Evolutionary conservation across 92 coral and sea anemone genomes (phyloP), one percentile per base, ranked within the genome.

Genomic region (Phenganax subtilis): DNA sequence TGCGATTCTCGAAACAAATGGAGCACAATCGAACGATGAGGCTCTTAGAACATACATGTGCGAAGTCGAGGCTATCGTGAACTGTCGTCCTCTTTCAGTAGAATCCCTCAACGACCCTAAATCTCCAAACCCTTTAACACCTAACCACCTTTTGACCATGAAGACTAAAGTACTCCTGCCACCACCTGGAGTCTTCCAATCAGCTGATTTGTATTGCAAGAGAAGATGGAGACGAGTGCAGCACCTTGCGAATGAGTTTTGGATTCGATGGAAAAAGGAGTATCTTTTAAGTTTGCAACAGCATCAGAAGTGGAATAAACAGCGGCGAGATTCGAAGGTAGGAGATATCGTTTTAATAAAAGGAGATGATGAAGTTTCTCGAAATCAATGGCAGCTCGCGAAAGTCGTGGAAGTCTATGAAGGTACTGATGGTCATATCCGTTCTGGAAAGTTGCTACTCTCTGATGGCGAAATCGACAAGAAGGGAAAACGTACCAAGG

Each of bases 341-440:
- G 83, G 54, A 10, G 83, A 85, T 12, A 15, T 85, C 9, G 84
- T 66, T 81, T 75, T 16, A 87, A 20, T 20, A 20, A 20, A 20
- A 20, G 25, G 25, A 20, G 25, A 20, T 20, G 25, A 76, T 9
- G 72, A 83, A 11, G 27, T 9, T 7, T 75, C 87, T 11, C 87
- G 72, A 8, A 84, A 84, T 68, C 59, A 83, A 55, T 87, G 85
- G 89, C 81, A 87, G 61, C 85, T 87, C 1, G 85, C 87, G 44
- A 55, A 84, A 47, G 74, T 87, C n/a, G 55, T 81, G 10, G 63
- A 57, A 47, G 31, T 77, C 44, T 16, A 58, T 37, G 61, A 51
- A 59, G 51, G 55, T 30, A 44, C 79, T 53, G 86, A 20, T 20
- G 25, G 25, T 20, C 25, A 86, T 71, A 77, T 82, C 9, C 86